phyloP scores from a whole-genome alignment of 2,888 invertebrate genomes.

The Eilema griseolum region DNA sequence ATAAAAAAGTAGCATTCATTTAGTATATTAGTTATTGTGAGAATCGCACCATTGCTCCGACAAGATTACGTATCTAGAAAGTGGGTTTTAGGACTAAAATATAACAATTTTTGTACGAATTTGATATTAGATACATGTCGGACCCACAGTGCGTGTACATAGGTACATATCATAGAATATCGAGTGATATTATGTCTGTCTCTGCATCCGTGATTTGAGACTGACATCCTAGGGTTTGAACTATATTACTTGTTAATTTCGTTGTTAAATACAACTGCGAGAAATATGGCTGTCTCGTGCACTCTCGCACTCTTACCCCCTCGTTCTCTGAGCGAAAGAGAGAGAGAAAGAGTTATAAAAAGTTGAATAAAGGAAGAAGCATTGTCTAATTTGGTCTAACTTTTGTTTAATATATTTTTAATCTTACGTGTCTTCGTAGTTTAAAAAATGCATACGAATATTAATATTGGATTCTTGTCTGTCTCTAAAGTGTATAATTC shows the following conservation, averaged over 20 bases:
- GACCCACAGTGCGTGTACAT: slow-evolving; percentile 54
- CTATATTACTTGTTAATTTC: slow-evolving; percentile 18
- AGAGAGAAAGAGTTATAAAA: neutral
- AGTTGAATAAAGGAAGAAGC: neutral
- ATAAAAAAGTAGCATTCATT: neutral
- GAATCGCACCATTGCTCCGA: slow-evolving; percentile 51
- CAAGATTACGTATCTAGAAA: slow-evolving; percentile 32
- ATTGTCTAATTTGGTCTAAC: neutral
- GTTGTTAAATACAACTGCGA: slow-evolving; percentile 14
- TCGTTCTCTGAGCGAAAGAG: neutral
- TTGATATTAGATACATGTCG: slow-evolving; percentile 65
- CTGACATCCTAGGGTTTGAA: slow-evolving; percentile 14
- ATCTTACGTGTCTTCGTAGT: neutral
- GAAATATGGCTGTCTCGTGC: slow-evolving; percentile 5
- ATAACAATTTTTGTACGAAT: slow-evolving; percentile 67
- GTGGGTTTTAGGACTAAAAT: slow-evolving; percentile 52
- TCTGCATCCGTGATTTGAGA: neutral
- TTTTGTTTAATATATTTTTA: neutral
- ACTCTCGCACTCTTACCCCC: neutral
- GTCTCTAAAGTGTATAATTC: neutral
- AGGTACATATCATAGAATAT: slow-evolving; percentile 74
- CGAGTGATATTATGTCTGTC: slow-evolving; percentile 47
- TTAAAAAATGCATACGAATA: neutral
- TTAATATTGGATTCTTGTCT: neutral
- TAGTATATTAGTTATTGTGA: neutral